Evolutionary conservation across 2,113 vertebrate species (phyloP), one percentile per base, ranked within the genome.

Genomic region (Protobothrops mucrosquamatus): DNA sequence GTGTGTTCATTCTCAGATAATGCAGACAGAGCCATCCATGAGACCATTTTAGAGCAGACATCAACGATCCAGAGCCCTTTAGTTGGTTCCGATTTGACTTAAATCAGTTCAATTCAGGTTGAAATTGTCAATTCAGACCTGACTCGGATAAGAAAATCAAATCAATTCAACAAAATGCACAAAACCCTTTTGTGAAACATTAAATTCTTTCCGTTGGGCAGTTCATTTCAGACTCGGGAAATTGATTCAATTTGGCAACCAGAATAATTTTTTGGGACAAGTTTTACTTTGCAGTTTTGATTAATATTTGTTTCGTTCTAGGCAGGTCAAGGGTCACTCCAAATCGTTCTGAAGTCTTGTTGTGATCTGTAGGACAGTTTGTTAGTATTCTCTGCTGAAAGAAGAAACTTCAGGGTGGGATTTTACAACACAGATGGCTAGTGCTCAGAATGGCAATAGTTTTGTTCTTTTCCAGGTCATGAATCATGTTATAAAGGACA

Each of bases 391-490:
- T 86, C 46, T 90, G 23, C 88, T 90, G 3, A 24, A 51, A 26
- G 26, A 22, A 52, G 54, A 93, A 39, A 46, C 12, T 59, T 86
- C 55, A 54, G 34, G 46, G 39, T n/a, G 51, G 92, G 12, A 48
- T 93, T 90, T 93, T 90, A 54, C 48, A 86, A 51, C 12, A 52
- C 48, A 61, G 92, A 86, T 48, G 26, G 55, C 86, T 86, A 56
- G 51, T 90, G 74, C 55, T 20, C 56, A 52, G 55, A 34, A 90
- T 86, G n/a, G 74, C 56, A 61, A 90, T 86, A 54, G 61, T 88
- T 1, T 0, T 88, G 57, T 91, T 59, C 89, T 85, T 8, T 48
- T 54, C 8, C 4, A 74, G n/a, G 34, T 15, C 55, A 51, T 29
- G 24, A 93, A 92, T 46, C 9, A 3, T 55, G 54, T 69, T 91